Evolutionary conservation across 1,140 invertebrate genomes (phyloP).

Genomic region (Leptinotarsa texana): DNA sequence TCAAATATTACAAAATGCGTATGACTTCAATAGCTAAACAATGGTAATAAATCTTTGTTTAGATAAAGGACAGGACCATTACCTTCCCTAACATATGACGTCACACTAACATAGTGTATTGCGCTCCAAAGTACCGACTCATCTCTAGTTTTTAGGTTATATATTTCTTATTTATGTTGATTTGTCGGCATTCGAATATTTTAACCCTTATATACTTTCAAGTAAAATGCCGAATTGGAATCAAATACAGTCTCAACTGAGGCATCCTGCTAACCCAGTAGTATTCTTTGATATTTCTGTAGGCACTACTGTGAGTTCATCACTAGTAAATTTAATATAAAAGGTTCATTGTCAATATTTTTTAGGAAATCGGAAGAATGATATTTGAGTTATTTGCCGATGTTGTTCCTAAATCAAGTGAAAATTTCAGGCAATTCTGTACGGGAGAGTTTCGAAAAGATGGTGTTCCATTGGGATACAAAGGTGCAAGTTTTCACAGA

Average conservation of each 20-base stretch:
- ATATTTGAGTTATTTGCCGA: conserved; percentile 97
- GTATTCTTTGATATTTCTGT: conserved; percentile 96
- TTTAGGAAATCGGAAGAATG: conserved; percentile 85
- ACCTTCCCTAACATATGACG: too few species aligned
- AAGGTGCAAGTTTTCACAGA: conserved; percentile 94
- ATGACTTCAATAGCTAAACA: too few species aligned
- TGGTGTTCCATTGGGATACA: conserved; percentile 95
- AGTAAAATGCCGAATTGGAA: conserved; percentile 83
- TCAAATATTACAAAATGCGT: too few species aligned
- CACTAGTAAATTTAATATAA: conserved; percentile 78
- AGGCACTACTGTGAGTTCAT: conserved; percentile 75
- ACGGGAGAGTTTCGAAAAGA: conserved; percentile 92
- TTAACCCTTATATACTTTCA: not conserved
- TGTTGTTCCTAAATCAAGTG: conserved; percentile 94
- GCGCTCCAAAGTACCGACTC: too few species aligned
- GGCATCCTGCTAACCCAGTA: conserved; percentile 92
- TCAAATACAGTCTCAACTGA: conserved; percentile 89
- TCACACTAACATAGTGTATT: too few species aligned
- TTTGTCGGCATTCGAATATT: too few species aligned
- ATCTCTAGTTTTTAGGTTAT: too few species aligned
- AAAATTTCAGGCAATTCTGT: conserved; percentile 98
- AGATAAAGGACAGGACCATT: too few species aligned
- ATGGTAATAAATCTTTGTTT: too few species aligned
- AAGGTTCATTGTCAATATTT: conserved; percentile 76
- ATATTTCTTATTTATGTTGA: too few species aligned